Evolutionary conservation across 2,797 vertebrate species (phyloP).

Genomic region (Sebastes vulpes): DNA sequence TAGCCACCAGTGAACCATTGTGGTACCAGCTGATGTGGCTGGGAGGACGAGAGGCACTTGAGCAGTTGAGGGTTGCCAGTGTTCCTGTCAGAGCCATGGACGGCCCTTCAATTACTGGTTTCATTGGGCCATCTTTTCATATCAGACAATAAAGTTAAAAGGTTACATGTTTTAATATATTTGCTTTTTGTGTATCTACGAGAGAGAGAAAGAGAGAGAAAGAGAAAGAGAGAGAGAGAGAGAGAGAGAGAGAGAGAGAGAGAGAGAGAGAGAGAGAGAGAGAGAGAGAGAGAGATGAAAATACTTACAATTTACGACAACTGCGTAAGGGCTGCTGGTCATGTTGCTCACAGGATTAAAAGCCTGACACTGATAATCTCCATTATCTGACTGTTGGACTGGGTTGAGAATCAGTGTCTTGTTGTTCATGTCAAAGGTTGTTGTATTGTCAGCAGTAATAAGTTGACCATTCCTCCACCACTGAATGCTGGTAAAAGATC

Average conservation of each 20-base stretch:
- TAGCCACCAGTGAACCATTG: conserved; percentile 19
- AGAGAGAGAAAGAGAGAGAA: background rate
- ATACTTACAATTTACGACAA: conserved; percentile 79
- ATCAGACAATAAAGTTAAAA: background rate
- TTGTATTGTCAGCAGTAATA: conserved; percentile 49
- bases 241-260: background rate
- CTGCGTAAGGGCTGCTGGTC: conserved; percentile 58
- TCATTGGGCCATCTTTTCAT: conserved; percentile 51
- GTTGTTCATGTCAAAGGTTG: conserved; percentile 41
- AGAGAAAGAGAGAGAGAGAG: background rate
- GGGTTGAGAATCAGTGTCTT: conserved; percentile 60
- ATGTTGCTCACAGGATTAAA: conserved; percentile 72
- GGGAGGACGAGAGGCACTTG: conserved; percentile 45
- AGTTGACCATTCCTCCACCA: conserved; percentile 68
- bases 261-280: background rate
- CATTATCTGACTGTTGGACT: conserved; percentile 61
- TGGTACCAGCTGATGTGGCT: conserved; percentile 55
- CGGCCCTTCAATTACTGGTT: conserved; percentile 15
- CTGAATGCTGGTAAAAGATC: conserved; percentile 35
- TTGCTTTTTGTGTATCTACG: background rate
- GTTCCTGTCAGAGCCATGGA: conserved; percentile 20
- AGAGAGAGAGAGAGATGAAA: background rate
- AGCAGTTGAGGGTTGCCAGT: conserved; percentile 32
- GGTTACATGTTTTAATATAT: background rate
- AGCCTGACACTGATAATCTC: conserved; percentile 72